Evolutionary conservation across 1,140 invertebrate species (phyloP).

Genomic region (Magallana ariakensis): DNA sequence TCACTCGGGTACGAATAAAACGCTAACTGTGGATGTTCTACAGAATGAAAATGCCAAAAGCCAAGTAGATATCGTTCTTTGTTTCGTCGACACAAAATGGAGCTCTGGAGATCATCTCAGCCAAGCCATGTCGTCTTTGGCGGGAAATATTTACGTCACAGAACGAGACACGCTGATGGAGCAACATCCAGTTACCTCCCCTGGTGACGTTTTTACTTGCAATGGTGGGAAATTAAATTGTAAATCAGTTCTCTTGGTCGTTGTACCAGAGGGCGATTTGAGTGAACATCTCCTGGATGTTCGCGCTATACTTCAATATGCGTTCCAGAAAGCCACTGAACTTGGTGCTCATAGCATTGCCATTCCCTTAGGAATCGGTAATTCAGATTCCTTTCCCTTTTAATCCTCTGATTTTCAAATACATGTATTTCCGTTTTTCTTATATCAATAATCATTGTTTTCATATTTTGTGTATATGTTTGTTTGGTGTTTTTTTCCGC

Average conservation of each 20-base stretch:
- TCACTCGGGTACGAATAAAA: background rate
- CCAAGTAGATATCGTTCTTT: constrained; percentile 26
- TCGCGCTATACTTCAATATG: background rate
- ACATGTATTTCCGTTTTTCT: no score
- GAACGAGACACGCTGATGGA: background rate
- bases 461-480: no score
- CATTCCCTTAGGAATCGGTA: constrained; percentile 1
- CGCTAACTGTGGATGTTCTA: background rate
- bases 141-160: constrained; percentile 36
- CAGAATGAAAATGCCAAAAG: constrained; percentile 23
- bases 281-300: background rate
- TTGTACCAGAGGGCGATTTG: constrained; percentile 19
- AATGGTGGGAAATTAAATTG: constrained; percentile 20
- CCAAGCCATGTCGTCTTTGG: background rate
- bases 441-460: no score
- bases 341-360: constrained; percentile 17
- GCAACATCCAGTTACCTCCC: background rate
- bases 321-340: background rate
- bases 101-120: background rate
- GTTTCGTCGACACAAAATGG: constrained; percentile 42
- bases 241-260: constrained; percentile 27
- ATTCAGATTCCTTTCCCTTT: background rate
- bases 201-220: constrained; percentile 13
- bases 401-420: no score
- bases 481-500: no score